A percentile compares a stretch with the other conserved stretches of the same genome.
Evolutionary conservation across 2,113 vertebrate genomes (phyloP).

Genomic region (Rhinogobius similis): DNA sequence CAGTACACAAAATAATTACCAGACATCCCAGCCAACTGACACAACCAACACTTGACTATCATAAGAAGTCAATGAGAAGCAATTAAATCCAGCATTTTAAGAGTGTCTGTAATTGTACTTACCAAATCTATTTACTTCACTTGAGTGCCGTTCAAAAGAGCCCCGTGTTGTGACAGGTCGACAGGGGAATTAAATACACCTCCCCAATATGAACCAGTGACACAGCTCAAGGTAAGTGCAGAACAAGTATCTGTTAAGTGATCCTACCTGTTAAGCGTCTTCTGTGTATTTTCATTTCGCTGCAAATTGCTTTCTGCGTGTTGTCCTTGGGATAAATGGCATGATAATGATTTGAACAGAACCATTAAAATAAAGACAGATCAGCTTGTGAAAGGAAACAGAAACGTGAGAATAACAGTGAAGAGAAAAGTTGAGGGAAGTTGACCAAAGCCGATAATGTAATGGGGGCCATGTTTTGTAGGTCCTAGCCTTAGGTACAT

Average conservation of each 20-base stretch:
- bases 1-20: not conserved
- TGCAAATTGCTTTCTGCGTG: conserved; percentile 8
- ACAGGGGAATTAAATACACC: not conserved
- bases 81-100: not conserved
- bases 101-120: not conserved
- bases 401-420: conserved; percentile 54
- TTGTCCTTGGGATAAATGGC: conserved; percentile 33
- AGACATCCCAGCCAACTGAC: not conserved
- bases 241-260: not conserved
- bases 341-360: conserved; percentile 34
- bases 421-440: conserved; percentile 51
- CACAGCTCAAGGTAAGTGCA: conserved; percentile 1
- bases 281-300: conserved; percentile 14
- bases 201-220: not conserved
- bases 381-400: conserved; percentile 48
- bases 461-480: conserved; percentile 55
- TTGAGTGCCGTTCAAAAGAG: not conserved
- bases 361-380: conserved; percentile 45
- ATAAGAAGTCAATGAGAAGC: not conserved
- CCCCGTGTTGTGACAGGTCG: not conserved
- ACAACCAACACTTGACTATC: not conserved
- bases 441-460: conserved; percentile 37
- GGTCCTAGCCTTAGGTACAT: conserved; percentile 33
- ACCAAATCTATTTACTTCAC: not conserved
- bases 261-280: not conserved